A percentile compares a stretch with the other conserved stretches of the same genome.
phyloP scores from a whole-genome alignment of 2,797 vertebrate species.

The Odontamblyopus rebecca region DNA sequence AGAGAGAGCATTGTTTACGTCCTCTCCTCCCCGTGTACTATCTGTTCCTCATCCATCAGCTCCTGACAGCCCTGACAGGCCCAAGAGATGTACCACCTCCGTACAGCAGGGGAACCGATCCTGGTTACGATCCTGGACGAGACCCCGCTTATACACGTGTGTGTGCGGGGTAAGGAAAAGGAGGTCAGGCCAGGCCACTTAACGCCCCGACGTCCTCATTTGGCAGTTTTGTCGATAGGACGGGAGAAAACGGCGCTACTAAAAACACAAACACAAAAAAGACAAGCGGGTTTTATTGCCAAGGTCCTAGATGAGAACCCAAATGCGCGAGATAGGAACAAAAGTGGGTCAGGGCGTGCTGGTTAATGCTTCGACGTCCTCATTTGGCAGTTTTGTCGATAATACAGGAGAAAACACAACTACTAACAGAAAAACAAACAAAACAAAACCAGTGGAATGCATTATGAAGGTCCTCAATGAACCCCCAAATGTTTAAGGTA shows the following conservation, averaged over 20 bases:
- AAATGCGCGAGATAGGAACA: no score
- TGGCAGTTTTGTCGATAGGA: not conserved
- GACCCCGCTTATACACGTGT: not conserved
- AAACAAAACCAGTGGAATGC: no score
- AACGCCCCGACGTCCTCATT: not conserved
- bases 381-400: not conserved
- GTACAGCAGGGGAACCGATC: slow-evolving; percentile 27
- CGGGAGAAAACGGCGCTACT: not conserved
- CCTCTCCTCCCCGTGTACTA: slow-evolving; percentile 38
- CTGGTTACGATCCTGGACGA: slow-evolving; percentile 19
- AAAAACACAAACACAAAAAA: no score
- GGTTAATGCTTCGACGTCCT: not conserved
- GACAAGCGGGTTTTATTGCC: no score
- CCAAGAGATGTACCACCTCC: slow-evolving; percentile 55
- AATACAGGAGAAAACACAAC: not conserved
- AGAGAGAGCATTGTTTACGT: slow-evolving; percentile 43
- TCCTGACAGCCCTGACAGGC: slow-evolving; percentile 61
- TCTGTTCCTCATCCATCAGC: slow-evolving; percentile 64
- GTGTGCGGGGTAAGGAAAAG: not conserved
- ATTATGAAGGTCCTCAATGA: slow-evolving; percentile 18
- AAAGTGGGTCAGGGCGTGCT: slow-evolving; percentile 4
- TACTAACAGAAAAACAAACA: no score
- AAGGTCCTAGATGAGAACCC: no score
- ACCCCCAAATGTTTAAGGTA: not conserved
- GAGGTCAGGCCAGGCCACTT: not conserved